These are phyloP conservation scores for Phyllotreta striolata DNA, from an alignment of 2,888 invertebrate species.

Conservation along the genomic window DNA sequence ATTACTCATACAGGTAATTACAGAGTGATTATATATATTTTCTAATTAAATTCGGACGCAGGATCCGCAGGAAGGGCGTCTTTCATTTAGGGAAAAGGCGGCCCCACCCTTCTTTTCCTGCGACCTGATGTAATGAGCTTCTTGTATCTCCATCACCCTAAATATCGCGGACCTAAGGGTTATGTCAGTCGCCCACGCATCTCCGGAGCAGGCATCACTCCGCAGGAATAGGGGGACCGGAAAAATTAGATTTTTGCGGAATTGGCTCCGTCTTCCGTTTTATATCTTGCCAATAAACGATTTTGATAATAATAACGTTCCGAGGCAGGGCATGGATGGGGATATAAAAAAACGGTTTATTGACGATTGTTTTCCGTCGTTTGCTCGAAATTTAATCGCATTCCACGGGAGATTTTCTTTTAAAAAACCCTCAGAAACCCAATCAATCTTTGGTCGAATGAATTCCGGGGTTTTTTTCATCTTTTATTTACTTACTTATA, in stretches of 20 bases:
- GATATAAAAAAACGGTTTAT: slow-evolving; percentile 2
- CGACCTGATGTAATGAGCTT: slow-evolving; percentile 10
- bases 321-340: slow-evolving; percentile 4
- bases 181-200: slow-evolving; percentile 16
- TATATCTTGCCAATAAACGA: slow-evolving; percentile 22
- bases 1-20: too few relatives aligned
- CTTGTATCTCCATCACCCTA: slow-evolving; percentile 16
- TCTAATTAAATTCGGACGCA: too few relatives aligned
- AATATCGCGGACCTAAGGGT: slow-evolving; percentile 18
- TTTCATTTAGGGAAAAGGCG: too few relatives aligned
- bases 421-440: too few relatives aligned
- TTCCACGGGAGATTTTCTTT: too few relatives aligned
- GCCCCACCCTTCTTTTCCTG: background rate
- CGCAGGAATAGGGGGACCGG: too few relatives aligned
- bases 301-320: slow-evolving; percentile 12
- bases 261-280: slow-evolving; percentile 21
- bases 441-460: too few relatives aligned
- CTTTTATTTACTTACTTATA: too few relatives aligned
- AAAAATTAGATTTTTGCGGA: slow-evolving; percentile 17
- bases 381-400: background rate
- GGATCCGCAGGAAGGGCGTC: too few relatives aligned
- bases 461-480: too few relatives aligned
- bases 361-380: too few relatives aligned
- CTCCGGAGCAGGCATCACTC: background rate
- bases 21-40: too few relatives aligned